Evolutionary conservation across 2,113 vertebrate genomes (phyloP).

Genomic region (Clarias gariepinus): DNA sequence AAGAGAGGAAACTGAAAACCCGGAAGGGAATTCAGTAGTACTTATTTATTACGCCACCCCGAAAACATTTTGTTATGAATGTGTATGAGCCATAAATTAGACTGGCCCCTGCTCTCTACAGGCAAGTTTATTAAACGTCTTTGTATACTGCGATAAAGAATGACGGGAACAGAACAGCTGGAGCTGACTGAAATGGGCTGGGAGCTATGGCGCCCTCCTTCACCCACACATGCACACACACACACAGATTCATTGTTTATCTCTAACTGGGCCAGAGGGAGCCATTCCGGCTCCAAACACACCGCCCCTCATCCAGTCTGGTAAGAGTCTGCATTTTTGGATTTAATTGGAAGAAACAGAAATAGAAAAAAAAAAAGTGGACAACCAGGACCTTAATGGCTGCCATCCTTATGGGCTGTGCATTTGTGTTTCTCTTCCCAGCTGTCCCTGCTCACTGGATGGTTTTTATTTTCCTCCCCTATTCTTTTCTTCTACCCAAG

Average conservation of each 20-base stretch:
- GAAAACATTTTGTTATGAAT: constrained; percentile 52
- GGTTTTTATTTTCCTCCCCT: neutral
- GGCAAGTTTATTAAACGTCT: constrained; percentile 49
- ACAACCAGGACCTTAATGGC: constrained; percentile 28
- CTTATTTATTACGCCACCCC: constrained; percentile 52
- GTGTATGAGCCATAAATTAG: constrained; percentile 52
- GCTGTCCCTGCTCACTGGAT: constrained; percentile 31
- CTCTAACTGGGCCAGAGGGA: constrained; percentile 69
- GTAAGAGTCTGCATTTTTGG: constrained; percentile 56
- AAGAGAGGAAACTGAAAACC: neutral
- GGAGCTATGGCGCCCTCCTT: constrained; percentile 44
- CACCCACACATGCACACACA: neutral
- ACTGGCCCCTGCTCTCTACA: constrained; percentile 54
- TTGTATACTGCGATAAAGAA: constrained; percentile 56
- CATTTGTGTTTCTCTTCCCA: constrained; percentile 43
- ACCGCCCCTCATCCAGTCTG: constrained; percentile 56
- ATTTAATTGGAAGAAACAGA: constrained; percentile 67
- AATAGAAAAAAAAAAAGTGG: constrained; percentile 46
- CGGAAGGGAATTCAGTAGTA: neutral
- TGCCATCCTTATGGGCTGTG: neutral
- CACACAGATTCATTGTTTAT: constrained; percentile 60
- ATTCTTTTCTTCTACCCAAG: neutral
- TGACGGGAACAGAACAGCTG: constrained; percentile 59
- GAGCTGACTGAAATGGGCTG: constrained; percentile 57
- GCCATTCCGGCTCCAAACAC: constrained; percentile 61